Evolutionary conservation across 2,888 invertebrate species (phyloP), one percentile per base, ranked within the genome.

Genomic region (Tetrapedia diversipes): DNA sequence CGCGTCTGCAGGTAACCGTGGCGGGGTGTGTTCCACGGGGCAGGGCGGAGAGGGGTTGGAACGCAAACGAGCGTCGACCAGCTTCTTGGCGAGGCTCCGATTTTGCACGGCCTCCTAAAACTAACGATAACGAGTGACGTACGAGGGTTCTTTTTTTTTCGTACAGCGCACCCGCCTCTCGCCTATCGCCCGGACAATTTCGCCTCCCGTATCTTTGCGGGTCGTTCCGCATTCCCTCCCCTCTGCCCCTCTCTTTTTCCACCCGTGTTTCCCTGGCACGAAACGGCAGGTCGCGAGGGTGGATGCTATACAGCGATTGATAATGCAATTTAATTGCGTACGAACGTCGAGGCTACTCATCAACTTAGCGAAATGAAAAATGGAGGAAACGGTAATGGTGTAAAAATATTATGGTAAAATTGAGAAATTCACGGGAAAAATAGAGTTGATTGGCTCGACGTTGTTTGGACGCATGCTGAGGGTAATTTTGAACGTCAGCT

Each of bases 121-220:
- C 59, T 64, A 72, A 67, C 80, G 81, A 81, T 81, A 81, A 81
- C 82, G 66, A 67, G 68, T 81, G 82, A 81, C 82, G 59, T 76
- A 82, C 80, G 81, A 71, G 79, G 29, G 32, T 2, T 51, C 57
- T 73, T 81, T 69, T 61, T 66, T 59, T 24, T 43, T 56, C n/a
- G 16, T 27, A 4, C 11, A 16, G n/a, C 14, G 11, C 27, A 14
- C 4, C 47, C 32, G 19, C 11, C 65, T 43, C 43, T 59, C 68
- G 19, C 45, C 22, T 77, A 63, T 57, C 68, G 37, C 56, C 11
- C 41, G 61, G 54, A 51, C 76, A 64, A 69, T 69, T 77, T 57
- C 59, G 51, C 22, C 59, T 27, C 43, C 34, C 43, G 61, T 67
- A 76, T 66, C 75, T 73, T 72, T 61, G 59, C 68, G 45, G 72